Conservation (phyloP, 2,113 vertebrate species). For the Ageneiosus marmoratus region DNA sequence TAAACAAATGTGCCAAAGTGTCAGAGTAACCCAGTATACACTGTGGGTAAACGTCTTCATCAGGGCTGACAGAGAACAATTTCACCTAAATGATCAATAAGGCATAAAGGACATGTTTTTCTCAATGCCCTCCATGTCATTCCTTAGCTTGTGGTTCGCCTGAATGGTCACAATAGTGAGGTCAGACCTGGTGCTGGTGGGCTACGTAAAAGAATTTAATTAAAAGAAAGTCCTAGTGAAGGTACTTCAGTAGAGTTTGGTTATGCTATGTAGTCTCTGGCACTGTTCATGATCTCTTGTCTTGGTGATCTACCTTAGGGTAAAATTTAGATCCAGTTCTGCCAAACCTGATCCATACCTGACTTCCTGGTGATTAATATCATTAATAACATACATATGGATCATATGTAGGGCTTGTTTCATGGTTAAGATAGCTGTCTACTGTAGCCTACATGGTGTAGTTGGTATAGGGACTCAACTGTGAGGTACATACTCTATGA, state of each 20-base stretch:
- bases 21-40: conserved; percentile 86
- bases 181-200: background rate
- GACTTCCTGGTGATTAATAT: background rate
- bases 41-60: conserved; percentile 91
- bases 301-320: background rate
- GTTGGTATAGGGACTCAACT: background rate
- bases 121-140: conserved; percentile 93
- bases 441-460: background rate
- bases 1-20: conserved; percentile 67
- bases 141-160: conserved; percentile 86
- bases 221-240: background rate
- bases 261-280: background rate
- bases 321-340: background rate
- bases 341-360: background rate
- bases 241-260: background rate
- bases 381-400: no score
- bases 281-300: background rate
- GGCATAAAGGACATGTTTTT: conserved; percentile 88
- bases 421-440: background rate
- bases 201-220: background rate
- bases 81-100: conserved; percentile 89
- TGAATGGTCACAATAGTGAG: conserved; percentile 79
- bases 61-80: conserved; percentile 91
- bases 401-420: no score
- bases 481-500: background rate